These are phyloP conservation scores for Anorthoa munda DNA, from an alignment of 2,888 invertebrate species.

Conservation along the genomic window DNA sequence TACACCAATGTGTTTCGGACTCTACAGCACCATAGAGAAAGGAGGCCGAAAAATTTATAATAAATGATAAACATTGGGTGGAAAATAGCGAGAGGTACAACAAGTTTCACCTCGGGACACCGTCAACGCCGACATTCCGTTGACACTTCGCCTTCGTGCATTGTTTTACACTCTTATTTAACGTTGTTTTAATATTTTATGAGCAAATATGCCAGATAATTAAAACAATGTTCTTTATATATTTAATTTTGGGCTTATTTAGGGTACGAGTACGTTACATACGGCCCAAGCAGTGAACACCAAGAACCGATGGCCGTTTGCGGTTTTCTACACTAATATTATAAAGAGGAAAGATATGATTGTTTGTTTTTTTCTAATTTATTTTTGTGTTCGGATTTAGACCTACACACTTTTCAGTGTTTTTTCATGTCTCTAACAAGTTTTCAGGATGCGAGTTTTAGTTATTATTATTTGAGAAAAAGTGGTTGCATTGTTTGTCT, in stretches of 20 bases:
- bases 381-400: too few species aligned
- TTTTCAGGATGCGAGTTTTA: too few species aligned
- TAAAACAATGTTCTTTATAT: constrained; percentile 12
- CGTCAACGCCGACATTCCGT: constrained; percentile 50
- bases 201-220: constrained; percentile 12
- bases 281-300: background rate
- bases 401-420: too few species aligned
- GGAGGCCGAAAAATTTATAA: constrained; percentile 41
- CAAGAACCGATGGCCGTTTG: background rate
- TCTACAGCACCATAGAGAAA: constrained; percentile 21
- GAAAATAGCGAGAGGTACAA: constrained; percentile 26
- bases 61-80: constrained; percentile 41
- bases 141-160: constrained; percentile 50
- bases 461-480: too few species aligned
- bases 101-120: constrained; percentile 40
- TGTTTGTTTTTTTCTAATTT: too few species aligned
- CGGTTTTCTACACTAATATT: background rate
- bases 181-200: constrained; percentile 43
- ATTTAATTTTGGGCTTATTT: background rate
- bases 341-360: too few species aligned
- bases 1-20: constrained; percentile 31
- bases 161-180: constrained; percentile 53
- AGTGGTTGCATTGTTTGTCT: too few species aligned
- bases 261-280: background rate
- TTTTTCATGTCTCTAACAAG: too few species aligned